These are phyloP conservation scores for Argya squamiceps DNA, from an alignment of 2,797 vertebrate species.

Conservation along the genomic window DNA sequence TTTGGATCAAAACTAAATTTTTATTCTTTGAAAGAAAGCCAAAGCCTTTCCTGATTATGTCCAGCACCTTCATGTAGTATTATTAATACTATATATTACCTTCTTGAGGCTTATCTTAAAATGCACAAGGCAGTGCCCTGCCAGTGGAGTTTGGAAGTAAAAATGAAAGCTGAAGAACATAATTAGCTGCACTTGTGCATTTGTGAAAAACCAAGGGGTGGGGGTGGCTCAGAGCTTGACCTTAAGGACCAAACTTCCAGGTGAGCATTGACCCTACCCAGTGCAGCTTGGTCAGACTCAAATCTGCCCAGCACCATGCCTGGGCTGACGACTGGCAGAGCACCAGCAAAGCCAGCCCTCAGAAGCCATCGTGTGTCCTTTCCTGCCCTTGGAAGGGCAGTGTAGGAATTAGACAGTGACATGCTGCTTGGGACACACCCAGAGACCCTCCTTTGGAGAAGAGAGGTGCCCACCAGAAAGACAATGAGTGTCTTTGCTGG, in stretches of 20 bases:
- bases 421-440: accelerated
- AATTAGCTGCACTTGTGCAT: background rate
- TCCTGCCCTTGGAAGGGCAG: accelerated
- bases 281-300: background rate
- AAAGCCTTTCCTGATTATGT: background rate
- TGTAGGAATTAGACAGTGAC: background rate
- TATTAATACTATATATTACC: too few relatives aligned
- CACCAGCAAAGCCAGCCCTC: background rate
- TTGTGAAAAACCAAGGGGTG: background rate
- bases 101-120: background rate
- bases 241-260: background rate
- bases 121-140: background rate
- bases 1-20: background rate
- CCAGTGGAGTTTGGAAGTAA: background rate
- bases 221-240: background rate
- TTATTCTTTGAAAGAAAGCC: background rate
- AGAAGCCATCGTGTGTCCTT: accelerated
- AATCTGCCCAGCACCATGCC: too few relatives aligned
- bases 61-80: background rate
- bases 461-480: accelerated
- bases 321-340: background rate
- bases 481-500: background rate
- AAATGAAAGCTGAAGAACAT: background rate
- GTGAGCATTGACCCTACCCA: background rate
- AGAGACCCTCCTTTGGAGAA: background rate